Evolutionary conservation across 2,113 vertebrate genomes (phyloP).

Genomic region (Lates calcarifer): DNA sequence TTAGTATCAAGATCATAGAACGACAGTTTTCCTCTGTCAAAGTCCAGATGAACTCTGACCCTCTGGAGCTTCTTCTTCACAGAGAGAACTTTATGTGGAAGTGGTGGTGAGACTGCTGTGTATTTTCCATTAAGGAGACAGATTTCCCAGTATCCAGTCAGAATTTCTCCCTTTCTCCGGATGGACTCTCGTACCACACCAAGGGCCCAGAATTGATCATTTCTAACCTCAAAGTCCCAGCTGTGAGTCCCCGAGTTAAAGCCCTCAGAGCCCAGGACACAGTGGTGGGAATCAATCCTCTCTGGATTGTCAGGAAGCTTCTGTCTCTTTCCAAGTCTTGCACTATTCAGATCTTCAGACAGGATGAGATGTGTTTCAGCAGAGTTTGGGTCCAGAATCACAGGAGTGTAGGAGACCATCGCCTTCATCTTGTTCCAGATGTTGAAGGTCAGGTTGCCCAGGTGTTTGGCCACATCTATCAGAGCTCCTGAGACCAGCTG

Average conservation of each 20-base stretch:
- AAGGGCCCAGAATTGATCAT: background rate
- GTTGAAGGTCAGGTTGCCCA: too few relatives aligned
- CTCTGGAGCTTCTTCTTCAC: background rate
- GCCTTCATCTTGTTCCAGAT: too few relatives aligned
- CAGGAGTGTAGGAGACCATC: too few relatives aligned
- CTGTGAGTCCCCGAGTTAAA: constrained; percentile 37
- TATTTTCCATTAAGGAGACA: background rate
- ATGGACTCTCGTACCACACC: constrained; percentile 1
- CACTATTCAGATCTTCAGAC: too few relatives aligned
- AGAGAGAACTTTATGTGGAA: background rate
- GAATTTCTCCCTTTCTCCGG: background rate
- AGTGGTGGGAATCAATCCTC: too few relatives aligned
- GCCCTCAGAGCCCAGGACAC: constrained; percentile 28
- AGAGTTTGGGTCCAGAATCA: too few relatives aligned
- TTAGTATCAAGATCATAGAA: constrained; percentile 9
- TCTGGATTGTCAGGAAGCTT: too few relatives aligned
- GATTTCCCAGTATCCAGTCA: background rate
- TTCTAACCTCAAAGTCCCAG: constrained; percentile 23
- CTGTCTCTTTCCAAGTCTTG: too few relatives aligned
- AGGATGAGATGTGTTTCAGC: too few relatives aligned
- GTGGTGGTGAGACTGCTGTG: background rate
- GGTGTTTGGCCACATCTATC: too few relatives aligned
- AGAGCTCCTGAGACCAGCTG: too few relatives aligned
- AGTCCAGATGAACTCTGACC: constrained; percentile 30
- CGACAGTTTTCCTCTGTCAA: background rate